Percentiles rank a stretch among this genome's conserved stretches.
These are phyloP conservation scores for Pomacea maculata DNA, from an alignment of 1,140 invertebrate species.

Conservation along the genomic window DNA sequence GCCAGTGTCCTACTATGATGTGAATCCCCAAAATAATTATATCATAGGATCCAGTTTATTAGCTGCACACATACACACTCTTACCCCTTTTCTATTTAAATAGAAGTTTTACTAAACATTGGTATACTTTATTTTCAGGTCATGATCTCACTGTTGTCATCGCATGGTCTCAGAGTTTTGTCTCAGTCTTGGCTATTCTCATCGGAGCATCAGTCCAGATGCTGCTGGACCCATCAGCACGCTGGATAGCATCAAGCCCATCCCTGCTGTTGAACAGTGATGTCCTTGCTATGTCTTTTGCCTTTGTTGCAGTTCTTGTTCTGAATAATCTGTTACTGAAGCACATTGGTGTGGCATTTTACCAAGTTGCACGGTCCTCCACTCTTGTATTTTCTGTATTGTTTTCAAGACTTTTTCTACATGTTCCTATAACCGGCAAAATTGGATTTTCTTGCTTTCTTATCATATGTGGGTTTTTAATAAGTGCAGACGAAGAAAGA, in stretches of 20 bases:
- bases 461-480: constrained; percentile 58
- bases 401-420: constrained; percentile 52
- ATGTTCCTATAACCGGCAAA: constrained; percentile 39
- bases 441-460: constrained; percentile 54
- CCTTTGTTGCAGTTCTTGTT: constrained; percentile 54
- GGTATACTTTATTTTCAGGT: constrained; percentile 15
- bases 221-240: constrained; percentile 18
- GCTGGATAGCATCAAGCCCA: constrained; percentile 34
- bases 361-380: constrained; percentile 62
- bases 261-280: constrained; percentile 42
- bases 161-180: constrained; percentile 57
- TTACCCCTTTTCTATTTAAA: background rate
- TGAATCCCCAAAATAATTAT: too few species aligned
- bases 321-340: constrained; percentile 64
- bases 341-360: constrained; percentile 63
- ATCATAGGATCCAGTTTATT: too few species aligned
- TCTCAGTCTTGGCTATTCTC: constrained; percentile 40
- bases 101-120: background rate
- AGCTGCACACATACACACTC: background rate
- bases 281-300: constrained; percentile 53
- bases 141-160: constrained; percentile 52
- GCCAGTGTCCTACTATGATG: too few species aligned
- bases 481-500: constrained; percentile 62
- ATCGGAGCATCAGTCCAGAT: constrained; percentile 17
- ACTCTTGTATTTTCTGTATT: constrained; percentile 63